phyloP scores from a whole-genome alignment of 1,140 invertebrate species.

The Yoshiicerus persimilis region DNA sequence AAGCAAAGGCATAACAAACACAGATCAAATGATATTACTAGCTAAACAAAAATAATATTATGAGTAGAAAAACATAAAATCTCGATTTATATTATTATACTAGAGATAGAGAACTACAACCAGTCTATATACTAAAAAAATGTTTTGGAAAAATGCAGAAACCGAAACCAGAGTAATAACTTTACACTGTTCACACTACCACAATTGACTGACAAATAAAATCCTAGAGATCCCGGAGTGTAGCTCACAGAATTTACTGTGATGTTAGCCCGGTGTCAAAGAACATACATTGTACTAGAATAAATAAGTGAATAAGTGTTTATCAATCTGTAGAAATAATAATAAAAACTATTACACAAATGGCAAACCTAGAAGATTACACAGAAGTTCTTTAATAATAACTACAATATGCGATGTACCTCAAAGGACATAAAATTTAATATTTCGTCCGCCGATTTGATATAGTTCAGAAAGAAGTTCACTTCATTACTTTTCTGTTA shows the following conservation, averaged over 20 bases:
- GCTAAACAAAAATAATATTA: neutral
- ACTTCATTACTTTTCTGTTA: neutral
- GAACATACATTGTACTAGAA: neutral
- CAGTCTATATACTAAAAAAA: neutral
- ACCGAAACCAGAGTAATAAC: slow-evolving; percentile 27
- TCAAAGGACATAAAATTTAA: neutral
- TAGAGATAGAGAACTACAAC: neutral
- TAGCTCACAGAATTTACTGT: neutral
- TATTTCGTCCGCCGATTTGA: neutral
- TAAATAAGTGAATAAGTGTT: neutral
- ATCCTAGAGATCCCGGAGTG: neutral
- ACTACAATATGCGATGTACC: neutral
- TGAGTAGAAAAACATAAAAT: neutral
- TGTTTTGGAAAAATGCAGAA: neutral
- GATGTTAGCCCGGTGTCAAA: neutral
- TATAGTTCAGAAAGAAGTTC: neutral
- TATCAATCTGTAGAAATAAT: neutral
- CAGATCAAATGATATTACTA: neutral
- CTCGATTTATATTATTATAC: neutral
- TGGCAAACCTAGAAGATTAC: neutral
- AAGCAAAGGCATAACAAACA: neutral
- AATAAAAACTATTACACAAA: neutral
- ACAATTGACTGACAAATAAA: neutral
- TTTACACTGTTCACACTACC: neutral
- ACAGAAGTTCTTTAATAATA: neutral